Evolutionary conservation across 2,113 vertebrate species (phyloP).

Genomic region (Alligator mississippiensis): DNA sequence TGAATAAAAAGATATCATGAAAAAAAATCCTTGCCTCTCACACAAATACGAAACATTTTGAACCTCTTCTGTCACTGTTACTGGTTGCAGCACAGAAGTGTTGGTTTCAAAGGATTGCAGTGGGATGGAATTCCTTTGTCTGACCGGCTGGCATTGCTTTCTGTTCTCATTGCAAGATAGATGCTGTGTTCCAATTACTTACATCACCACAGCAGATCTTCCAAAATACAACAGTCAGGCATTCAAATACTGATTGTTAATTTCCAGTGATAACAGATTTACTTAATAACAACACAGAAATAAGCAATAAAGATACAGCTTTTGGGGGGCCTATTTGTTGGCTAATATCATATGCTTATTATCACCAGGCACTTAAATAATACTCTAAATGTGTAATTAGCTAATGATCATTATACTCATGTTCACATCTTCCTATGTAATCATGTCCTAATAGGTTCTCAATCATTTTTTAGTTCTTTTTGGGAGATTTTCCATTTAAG

Average conservation of each 20-base stretch:
- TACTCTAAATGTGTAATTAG: constrained; percentile 43
- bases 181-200: neutral
- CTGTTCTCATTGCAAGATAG: neutral
- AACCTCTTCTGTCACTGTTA: neutral
- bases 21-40: neutral
- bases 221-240: constrained; percentile 12
- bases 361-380: constrained; percentile 33
- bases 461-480: constrained; percentile 46
- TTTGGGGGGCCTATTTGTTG: constrained; percentile 14
- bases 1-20: no score
- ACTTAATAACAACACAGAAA: neutral
- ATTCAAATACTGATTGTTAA: neutral
- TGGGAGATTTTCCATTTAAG: neutral
- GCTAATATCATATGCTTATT: neutral
- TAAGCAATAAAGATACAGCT: neutral
- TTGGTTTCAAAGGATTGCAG: neutral
- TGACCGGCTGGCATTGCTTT: neutral
- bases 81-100: neutral
- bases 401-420: neutral
- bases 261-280: constrained; percentile 31
- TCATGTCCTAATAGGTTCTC: neutral
- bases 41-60: neutral
- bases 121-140: neutral
- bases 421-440: neutral
- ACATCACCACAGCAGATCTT: neutral